A percentile compares a stretch with the other conserved stretches of the same genome.
phyloP scores from a whole-genome alignment of 2,797 vertebrate species.

The Enteromius unitaeniatus region DNA sequence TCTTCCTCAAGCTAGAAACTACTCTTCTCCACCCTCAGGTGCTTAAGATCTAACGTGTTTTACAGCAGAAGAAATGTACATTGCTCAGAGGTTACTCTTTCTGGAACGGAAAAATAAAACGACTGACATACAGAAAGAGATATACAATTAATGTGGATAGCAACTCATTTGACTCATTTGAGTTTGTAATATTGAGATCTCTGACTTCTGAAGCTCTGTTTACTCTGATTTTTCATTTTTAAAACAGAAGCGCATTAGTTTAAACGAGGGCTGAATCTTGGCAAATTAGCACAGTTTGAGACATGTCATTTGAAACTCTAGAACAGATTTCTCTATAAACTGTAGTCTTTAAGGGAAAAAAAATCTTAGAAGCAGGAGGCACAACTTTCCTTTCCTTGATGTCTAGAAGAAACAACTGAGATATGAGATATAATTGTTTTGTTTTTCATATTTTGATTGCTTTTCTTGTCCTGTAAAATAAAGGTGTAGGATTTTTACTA shows the following conservation, averaged over 20 bases:
- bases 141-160: neutral
- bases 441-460: neutral
- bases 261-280: neutral
- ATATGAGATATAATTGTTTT: neutral
- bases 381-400: neutral
- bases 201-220: neutral
- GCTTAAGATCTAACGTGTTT: neutral
- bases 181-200: neutral
- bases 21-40: slow-evolving; percentile 57
- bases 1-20: slow-evolving; percentile 31
- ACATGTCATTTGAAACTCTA: neutral
- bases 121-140: neutral
- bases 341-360: neutral
- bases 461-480: neutral
- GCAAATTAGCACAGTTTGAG: neutral
- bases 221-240: too few relatives aligned
- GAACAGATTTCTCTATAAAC: neutral
- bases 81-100: neutral
- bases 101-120: neutral
- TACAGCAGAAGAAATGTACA: neutral
- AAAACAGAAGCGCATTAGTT: too few relatives aligned
- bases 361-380: neutral
- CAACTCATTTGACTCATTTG: neutral
- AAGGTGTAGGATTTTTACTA: neutral
- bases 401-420: neutral